phyloP scores from a whole-genome alignment of 2,113 vertebrate species.

The Trogon surrucura region DNA sequence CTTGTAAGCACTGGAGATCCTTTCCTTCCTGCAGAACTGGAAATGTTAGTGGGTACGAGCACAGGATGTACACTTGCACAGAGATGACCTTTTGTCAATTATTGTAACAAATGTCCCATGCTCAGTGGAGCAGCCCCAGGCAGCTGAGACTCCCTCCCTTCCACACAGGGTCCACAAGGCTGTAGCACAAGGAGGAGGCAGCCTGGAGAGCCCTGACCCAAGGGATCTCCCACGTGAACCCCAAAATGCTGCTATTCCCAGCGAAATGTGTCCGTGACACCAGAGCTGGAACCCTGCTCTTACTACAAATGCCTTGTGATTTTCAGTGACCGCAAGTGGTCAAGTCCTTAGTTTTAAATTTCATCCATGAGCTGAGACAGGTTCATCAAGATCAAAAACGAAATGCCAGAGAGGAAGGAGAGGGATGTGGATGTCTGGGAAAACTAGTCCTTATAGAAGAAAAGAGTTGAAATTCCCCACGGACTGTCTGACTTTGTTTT shows the following conservation, averaged over 20 bases:
- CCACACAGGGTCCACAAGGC: background rate
- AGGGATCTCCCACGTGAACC: background rate
- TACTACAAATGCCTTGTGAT: constrained; percentile 23
- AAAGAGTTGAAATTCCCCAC: constrained; percentile 24
- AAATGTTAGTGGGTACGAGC: background rate
- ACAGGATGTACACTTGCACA: background rate
- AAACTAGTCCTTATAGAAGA: constrained; percentile 45
- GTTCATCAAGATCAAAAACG: constrained; percentile 49
- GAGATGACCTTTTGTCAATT: background rate
- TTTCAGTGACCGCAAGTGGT: constrained; percentile 20
- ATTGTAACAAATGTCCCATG: background rate
- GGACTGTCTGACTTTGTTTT: constrained; percentile 49
- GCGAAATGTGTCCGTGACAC: accelerated
- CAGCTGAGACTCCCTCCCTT: background rate
- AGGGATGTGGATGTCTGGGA: background rate
- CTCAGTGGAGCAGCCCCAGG: background rate
- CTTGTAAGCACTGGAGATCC: background rate
- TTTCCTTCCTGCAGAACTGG: background rate
- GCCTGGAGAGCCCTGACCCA: background rate
- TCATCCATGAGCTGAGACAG: background rate
- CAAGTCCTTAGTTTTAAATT: constrained; percentile 12
- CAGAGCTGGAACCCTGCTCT: background rate
- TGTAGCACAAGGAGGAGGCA: background rate
- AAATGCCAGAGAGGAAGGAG: background rate
- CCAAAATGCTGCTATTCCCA: background rate